Percentiles rank a stretch among this genome's conserved stretches.
These are phyloP conservation scores for Echinops telfairi DNA, from an alignment of 2,113 vertebrate species.

Conservation along the genomic window DNA sequence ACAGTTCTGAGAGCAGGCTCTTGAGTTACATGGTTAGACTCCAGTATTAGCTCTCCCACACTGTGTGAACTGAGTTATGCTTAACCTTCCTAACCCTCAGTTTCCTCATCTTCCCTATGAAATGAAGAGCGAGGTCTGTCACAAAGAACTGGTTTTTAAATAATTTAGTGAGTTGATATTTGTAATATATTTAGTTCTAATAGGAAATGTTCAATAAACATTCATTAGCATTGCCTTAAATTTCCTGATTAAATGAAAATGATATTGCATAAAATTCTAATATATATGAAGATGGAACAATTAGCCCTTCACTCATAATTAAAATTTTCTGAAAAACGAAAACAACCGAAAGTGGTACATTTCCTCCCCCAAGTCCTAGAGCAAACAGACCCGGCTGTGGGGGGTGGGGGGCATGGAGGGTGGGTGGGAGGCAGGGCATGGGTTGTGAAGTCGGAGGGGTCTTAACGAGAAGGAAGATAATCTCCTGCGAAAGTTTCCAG, in stretches of 20 bases:
- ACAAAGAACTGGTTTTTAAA: neutral
- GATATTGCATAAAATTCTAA: neutral
- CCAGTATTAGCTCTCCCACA: neutral
- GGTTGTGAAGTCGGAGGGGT: neutral
- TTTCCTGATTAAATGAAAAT: constrained; percentile 36
- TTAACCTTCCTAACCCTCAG: neutral
- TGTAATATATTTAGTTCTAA: constrained; percentile 9
- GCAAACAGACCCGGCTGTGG: too few species aligned
- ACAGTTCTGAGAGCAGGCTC: neutral
- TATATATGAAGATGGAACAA: constrained; percentile 15
- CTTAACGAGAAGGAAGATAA: neutral
- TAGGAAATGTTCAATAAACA: constrained; percentile 22
- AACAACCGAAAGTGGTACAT: neutral
- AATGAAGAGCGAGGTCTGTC: neutral
- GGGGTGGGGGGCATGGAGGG: too few species aligned
- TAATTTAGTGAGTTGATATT: constrained; percentile 30
- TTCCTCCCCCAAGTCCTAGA: too few species aligned
- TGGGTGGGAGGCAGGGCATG: too few species aligned
- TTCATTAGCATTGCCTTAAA: neutral
- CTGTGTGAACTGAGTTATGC: neutral
- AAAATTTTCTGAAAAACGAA: neutral
- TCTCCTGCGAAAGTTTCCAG: neutral
- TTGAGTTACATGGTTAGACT: neutral
- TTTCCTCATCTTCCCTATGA: neutral
- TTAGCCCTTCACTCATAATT: neutral